Evolutionary conservation across 2,888 invertebrate species (phyloP).

Genomic region (Drosophila stalkeri): DNA sequence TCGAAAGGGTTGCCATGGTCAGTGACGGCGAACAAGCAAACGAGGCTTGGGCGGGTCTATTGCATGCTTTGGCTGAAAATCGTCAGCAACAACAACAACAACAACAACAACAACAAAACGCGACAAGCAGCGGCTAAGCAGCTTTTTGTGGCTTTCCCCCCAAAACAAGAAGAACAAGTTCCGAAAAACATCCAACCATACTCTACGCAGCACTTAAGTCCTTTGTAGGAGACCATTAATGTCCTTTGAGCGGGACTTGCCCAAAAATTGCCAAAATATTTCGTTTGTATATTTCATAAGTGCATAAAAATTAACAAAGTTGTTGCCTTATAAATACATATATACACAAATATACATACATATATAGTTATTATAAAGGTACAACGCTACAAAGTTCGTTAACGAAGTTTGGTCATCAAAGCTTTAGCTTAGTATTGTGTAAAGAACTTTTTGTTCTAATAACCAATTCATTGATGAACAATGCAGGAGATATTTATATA

Average conservation of each 20-base stretch:
- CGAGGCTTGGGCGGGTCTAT: constrained; percentile 1
- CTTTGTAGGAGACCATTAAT: constrained; percentile 53
- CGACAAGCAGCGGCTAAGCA: constrained; percentile 50
- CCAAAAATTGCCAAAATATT: constrained; percentile 32
- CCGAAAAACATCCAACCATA: neutral
- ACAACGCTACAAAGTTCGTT: neutral
- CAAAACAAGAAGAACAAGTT: constrained; percentile 13
- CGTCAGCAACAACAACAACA: constrained; percentile 34
- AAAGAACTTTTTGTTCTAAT: neutral
- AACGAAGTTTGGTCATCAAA: neutral
- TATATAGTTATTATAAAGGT: neutral
- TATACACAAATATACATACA: neutral
- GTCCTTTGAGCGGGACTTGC: constrained; percentile 36
- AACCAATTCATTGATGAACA: constrained; percentile 4
- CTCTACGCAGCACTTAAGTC: neutral
- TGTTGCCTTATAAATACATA: constrained; percentile 12
- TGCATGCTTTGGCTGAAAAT: constrained; percentile 55
- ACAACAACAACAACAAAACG: constrained; percentile 29
- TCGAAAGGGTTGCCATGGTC: constrained; percentile 6
- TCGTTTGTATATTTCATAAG: constrained; percentile 19
- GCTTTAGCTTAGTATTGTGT: neutral
- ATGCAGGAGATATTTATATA: neutral
- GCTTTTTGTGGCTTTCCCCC: constrained; percentile 50
- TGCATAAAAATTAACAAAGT: constrained; percentile 50
- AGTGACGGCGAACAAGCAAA: neutral